Percentiles rank a stretch among this genome's conserved stretches.
phyloP scores from a whole-genome alignment of 2,113 vertebrate species.

The Labeo catla region DNA sequence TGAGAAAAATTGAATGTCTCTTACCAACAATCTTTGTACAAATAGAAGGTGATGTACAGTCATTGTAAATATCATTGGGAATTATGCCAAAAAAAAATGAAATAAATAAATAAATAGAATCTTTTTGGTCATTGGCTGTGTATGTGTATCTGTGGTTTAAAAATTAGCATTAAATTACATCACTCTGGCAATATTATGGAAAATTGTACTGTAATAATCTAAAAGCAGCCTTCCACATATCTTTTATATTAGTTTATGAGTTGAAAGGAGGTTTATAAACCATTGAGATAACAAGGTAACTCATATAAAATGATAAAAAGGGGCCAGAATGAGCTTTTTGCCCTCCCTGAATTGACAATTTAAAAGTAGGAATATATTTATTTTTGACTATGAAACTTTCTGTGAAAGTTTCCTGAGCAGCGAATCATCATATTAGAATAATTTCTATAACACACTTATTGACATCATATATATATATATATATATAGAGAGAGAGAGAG shows the following conservation, averaged over 20 bases:
- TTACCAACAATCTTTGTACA: neutral
- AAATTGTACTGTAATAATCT: neutral
- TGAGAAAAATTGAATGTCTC: neutral
- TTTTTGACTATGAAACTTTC: too few species aligned
- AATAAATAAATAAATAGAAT: too few species aligned
- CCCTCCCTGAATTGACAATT: too few species aligned
- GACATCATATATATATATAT: too few species aligned
- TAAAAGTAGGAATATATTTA: too few species aligned
- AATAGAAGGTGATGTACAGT: neutral
- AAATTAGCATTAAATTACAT: conserved; percentile 6
- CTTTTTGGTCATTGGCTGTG: neutral
- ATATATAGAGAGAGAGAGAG: too few species aligned
- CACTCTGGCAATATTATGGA: neutral
- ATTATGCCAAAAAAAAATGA: neutral
- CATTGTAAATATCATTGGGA: neutral
- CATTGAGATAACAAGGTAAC: neutral
- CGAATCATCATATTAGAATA: neutral
- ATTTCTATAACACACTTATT: too few species aligned
- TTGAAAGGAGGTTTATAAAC: neutral
- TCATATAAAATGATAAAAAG: too few species aligned
- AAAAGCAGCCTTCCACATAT: neutral
- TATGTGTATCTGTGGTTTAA: neutral
- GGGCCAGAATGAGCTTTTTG: too few species aligned
- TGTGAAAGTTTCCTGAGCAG: neutral
- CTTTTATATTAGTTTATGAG: neutral